Evolutionary conservation across 1,140 invertebrate genomes (phyloP), one percentile per base, ranked within the genome.

Genomic region (Spodoptera litura): DNA sequence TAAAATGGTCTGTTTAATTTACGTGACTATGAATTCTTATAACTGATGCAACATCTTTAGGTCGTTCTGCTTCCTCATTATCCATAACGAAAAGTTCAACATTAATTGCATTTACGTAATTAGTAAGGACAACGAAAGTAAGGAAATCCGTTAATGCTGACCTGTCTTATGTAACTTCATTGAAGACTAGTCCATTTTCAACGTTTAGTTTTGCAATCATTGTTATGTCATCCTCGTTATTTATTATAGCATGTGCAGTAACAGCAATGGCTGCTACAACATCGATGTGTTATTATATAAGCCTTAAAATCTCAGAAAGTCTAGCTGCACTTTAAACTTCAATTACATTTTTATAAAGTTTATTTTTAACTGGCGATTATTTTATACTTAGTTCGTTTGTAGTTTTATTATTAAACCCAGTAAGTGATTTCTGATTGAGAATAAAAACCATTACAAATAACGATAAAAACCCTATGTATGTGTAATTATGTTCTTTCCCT

Each of bases 141-240:
- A 90, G 89, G 89, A 91, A 92, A 90, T 92, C 87, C 87, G 91
- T 88, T 83, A 83, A 84, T 64, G 80, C 64, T 81, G 64, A 81
- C 83, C 78, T 51, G 51, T 76, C 78, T 88, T 80, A 78, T 61
- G n/a, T 31, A 78, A 59, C 51, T 55, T 81, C 85, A 89, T 87
- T 84, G 85, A 80, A 88, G 89, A 81, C 73, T 82, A 78, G 78
- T 79, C 80, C 78, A 73, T 74, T 49, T 71, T 70, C 78, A 75
- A 66, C 52, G 27, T 64, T 74, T 44, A 49, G 52, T 79, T 79
- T 73, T 82, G 78, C 75, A 82, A 79, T 58, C n/a, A 61, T 53
- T 51, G 61, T 80, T 82, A 80, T 70, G 75, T 81, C 80, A 55
- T 59, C 38, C 8, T 12, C 5, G 4, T 51, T 61, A 59, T 58